Base-by-base conservation (phyloP, 2,888 invertebrate genomes). In the Uropetala carovei region DNA sequence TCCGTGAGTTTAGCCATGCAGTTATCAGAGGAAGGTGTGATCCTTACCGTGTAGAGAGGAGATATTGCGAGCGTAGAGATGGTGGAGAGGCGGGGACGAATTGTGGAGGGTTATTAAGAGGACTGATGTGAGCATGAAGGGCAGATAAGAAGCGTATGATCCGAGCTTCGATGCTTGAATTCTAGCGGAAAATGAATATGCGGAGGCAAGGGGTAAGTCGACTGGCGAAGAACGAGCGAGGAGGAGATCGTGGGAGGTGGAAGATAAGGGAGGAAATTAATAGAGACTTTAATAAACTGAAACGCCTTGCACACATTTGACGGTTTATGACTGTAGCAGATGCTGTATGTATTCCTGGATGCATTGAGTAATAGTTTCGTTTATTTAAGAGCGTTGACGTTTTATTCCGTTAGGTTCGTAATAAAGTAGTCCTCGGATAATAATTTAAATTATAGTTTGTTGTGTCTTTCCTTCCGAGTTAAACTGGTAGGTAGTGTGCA, bases 211-310 rank as follows among this genome's bases (percentile, higher is more conserved):
- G 75, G 22, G 22, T 75, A 27, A 27, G 43, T 43, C 43, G 43
- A 43, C 43, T 43, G 1, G 1, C 43, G 43, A 43, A 43, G 75
- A 75, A 75, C 75, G 22, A 75, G 75, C 4, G 75, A 75, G 22
- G 27, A 68, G 22, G 68, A n/a, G n/a, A n/a, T n/a, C n/a, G n/a
- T n/a, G n/a, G n/a, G n/a, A n/a, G n/a, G 75, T 75, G 27, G 22
- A 27, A 75, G 75, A 75, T 75, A 75, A 75, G 75, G 43, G 43
- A 43, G 43, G 22, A 75, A 75, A 75, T 75, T 75, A 27, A 75
- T 68, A 18, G 68, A 22, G 68, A 68, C n/a, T 75, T 75, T 13
- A 11, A 13, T 27, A 27, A 75, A 75, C 75, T 22, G 27, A 22
- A 11, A 22, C 27, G 7, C 64, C 14, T 64, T n/a, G 18, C 64